Evolutionary conservation across 2,797 vertebrate species (phyloP), one percentile per base, ranked within the genome.

Genomic region (Schizopygopsis malacanthus): DNA sequence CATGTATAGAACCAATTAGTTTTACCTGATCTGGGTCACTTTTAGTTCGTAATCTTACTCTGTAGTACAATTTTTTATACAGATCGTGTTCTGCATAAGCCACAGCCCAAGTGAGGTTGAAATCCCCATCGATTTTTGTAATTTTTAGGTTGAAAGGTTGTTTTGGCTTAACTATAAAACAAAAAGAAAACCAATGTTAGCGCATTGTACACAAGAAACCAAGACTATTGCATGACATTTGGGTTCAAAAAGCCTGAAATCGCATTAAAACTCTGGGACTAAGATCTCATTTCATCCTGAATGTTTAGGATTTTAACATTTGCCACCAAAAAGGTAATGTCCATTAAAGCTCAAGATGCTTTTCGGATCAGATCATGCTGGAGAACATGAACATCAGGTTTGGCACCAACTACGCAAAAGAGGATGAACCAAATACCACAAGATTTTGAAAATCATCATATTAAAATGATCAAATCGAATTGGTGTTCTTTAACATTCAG

Each of bases 31-130:
- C 37, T 12, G 18, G 79, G 67, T 39, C 69, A 7, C 69, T 80
- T 67, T 78, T 85, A 71, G 37, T 76, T 85, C 39, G 90, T 7
- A 96, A 25, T 28, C 92, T 92, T 20, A 96, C 85, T 2, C 4
- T 83, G 89, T 93, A 95, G 0, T 0, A 81, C 8, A 95, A 47
- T 1, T 22, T 20, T 9, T 72, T 2, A 0, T 10, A 0, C 0
- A 10, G 0, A 4, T 61, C 7, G 0, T 87, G 4, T 0, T 50
- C 79, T 52, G 15, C 52, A 80, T 91, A 89, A 16, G 15, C 54
- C 79, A 87, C 87, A 8, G 87, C 80, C 95, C 95, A 96, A 0
- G 92, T 91, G 82, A 96, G 81, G 87, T 93, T 95, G 89, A 92
- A 93, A 28, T 22, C 67, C 0, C 39, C 47, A 0, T 82, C 12